These are phyloP conservation scores for Intellagama lesueurii DNA, from an alignment of 2,797 vertebrate species.

Conservation along the genomic window DNA sequence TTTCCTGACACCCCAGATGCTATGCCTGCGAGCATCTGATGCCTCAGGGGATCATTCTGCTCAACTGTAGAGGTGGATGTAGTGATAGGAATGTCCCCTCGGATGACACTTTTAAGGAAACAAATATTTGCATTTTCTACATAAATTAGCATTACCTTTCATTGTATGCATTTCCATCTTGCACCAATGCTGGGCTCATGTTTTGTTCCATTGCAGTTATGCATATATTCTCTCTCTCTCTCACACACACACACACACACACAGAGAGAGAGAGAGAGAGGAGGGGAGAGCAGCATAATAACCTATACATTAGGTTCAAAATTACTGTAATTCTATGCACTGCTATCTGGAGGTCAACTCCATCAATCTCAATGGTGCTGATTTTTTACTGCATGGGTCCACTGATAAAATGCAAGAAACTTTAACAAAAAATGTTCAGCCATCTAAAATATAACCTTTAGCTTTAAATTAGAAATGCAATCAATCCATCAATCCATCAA, in stretches of 20 bases:
- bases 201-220: background rate
- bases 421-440: background rate
- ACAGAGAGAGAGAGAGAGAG: background rate
- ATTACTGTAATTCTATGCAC: background rate
- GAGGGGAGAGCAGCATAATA: background rate
- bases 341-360: background rate
- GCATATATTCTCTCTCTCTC: background rate
- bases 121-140: constrained; percentile 17
- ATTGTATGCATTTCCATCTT: background rate
- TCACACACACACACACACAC: background rate
- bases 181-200: background rate
- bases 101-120: background rate
- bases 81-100: background rate
- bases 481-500: background rate
- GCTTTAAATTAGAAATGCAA: background rate
- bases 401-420: background rate
- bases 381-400: background rate
- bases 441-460: background rate
- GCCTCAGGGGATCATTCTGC: background rate
- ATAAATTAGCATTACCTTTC: constrained; percentile 3
- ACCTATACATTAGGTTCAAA: background rate
- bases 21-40: background rate
- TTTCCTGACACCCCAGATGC: background rate
- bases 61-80: background rate
- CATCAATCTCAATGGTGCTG: background rate